Percentiles rank a stretch among this genome's conserved stretches.
phyloP scores from a whole-genome alignment of 2,113 vertebrate species.

The Dromaius novaehollandiae region DNA sequence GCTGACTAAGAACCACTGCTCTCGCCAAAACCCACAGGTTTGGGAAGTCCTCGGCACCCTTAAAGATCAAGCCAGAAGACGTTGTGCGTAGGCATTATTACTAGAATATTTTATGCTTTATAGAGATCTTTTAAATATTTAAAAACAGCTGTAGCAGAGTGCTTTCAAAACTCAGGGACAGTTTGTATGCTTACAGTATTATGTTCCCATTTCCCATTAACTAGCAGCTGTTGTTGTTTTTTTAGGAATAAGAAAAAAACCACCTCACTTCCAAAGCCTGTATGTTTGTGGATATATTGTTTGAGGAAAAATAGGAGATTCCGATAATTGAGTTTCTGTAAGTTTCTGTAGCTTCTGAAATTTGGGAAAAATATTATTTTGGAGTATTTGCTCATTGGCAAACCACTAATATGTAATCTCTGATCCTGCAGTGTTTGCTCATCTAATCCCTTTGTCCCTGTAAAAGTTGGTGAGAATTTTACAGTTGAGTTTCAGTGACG shows the following conservation, averaged over 20 bases:
- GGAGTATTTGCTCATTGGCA: not conserved
- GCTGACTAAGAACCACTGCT: not conserved
- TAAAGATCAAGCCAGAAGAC: not conserved
- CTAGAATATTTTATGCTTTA: not conserved
- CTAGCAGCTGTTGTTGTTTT: slow-evolving; percentile 33
- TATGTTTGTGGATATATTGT: fast-evolving
- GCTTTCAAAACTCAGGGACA: not conserved
- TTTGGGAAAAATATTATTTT: not conserved
- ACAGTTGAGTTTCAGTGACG: not conserved
- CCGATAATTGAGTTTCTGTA: not conserved
- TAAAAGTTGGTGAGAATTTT: not conserved
- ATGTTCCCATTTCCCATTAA: slow-evolving; percentile 40
- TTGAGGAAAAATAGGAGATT: not conserved
- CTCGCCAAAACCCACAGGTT: not conserved
- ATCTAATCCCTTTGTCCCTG: not conserved
- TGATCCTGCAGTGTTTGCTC: not conserved
- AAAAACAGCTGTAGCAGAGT: not conserved
- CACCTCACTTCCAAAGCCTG: not conserved
- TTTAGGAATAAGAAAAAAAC: not conserved
- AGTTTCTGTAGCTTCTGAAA: not conserved
- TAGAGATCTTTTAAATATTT: slow-evolving; percentile 16
- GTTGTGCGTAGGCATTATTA: not conserved
- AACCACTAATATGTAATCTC: not conserved
- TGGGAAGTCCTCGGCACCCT: not conserved
- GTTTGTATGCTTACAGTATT: not conserved